phyloP scores from a whole-genome alignment of 2,797 vertebrate species.

The Tauraco hartlaubi region DNA sequence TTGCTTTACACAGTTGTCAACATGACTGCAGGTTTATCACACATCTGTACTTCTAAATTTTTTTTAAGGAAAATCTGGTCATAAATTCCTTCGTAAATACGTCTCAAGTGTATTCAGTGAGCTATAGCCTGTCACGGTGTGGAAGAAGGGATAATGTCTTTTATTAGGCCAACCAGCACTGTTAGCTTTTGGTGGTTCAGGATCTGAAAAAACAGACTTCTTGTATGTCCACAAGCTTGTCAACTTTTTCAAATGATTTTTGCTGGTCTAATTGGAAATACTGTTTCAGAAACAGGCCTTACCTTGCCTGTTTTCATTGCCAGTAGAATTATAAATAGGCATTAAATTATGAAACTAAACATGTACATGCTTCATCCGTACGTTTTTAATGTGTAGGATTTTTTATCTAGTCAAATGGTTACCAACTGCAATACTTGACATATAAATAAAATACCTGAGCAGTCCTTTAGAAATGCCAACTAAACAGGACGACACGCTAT shows the following conservation, averaged over 20 bases:
- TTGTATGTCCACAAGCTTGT: background rate
- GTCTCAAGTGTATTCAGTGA: background rate
- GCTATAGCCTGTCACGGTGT: background rate
- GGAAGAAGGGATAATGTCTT: background rate
- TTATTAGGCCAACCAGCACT: background rate
- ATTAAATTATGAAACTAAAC: background rate
- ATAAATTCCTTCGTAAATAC: background rate
- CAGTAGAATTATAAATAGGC: background rate
- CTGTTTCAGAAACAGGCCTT: background rate
- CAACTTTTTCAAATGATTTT: background rate
- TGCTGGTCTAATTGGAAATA: background rate
- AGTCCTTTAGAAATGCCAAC: background rate
- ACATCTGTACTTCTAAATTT: background rate
- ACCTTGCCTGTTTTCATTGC: background rate
- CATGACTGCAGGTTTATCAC: background rate
- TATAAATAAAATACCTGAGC: constrained; percentile 20
- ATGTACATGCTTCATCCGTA: background rate
- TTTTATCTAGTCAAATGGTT: background rate
- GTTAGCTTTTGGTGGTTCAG: background rate
- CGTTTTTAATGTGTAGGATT: background rate
- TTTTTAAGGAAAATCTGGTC: background rate
- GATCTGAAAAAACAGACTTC: background rate
- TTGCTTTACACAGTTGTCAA: background rate
- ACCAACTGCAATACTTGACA: background rate
- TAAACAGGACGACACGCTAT: background rate